phyloP scores from a whole-genome alignment of 1,140 invertebrate genomes.

The Anastrepha obliqua region DNA sequence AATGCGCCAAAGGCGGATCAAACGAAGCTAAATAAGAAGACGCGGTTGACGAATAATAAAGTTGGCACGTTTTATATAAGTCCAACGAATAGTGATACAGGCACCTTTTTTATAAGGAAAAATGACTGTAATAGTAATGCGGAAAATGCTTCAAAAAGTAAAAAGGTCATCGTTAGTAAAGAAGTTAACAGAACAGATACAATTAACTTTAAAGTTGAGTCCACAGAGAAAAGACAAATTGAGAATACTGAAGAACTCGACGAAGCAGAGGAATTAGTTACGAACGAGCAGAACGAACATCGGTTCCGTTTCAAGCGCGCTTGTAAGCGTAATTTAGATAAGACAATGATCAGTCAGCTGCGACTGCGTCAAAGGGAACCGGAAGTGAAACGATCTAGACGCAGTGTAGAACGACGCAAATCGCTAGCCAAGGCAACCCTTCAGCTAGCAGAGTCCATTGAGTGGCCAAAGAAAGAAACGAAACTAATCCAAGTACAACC shows the following conservation, averaged over 20 bases:
- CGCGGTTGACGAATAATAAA: background rate
- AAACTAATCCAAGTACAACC: background rate
- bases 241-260: background rate
- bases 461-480: background rate
- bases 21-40: background rate
- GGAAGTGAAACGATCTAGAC: background rate
- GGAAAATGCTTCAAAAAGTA: background rate
- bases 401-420: background rate
- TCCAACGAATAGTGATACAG: slow-evolving; percentile 31
- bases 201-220: background rate
- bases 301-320: background rate
- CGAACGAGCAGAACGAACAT: background rate
- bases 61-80: slow-evolving; percentile 39
- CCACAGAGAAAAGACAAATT: background rate
- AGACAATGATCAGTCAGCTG: background rate
- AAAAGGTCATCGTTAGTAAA: background rate
- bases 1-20: background rate
- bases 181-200: no score
- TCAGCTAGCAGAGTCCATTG: background rate
- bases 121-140: background rate
- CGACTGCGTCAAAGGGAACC: background rate
- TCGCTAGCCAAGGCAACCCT: background rate
- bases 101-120: background rate
- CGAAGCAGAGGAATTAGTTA: background rate
- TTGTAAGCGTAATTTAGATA: background rate